Conservation (phyloP, 2,888 invertebrate genomes). For the Hypena proboscidalis region DNA sequence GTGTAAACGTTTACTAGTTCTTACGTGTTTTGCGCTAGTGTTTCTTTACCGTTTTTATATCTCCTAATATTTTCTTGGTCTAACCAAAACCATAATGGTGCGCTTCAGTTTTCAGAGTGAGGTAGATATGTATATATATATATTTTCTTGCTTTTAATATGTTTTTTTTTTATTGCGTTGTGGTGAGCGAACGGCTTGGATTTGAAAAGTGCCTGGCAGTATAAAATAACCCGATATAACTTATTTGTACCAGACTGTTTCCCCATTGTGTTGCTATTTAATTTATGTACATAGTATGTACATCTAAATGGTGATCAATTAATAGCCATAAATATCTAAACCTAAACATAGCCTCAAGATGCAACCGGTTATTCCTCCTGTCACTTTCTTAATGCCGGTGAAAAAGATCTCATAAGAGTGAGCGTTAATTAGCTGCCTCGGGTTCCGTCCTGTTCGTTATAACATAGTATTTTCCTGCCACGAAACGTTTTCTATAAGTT, state of each 20-base stretch:
- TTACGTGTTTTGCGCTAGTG: slow-evolving; percentile 40
- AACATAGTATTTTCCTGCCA: background rate
- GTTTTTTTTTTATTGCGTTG: slow-evolving; percentile 5
- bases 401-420: slow-evolving; percentile 14
- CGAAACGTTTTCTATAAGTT: background rate
- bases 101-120: slow-evolving; percentile 67
- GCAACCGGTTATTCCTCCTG: slow-evolving; percentile 29
- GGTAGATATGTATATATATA: slow-evolving; percentile 48
- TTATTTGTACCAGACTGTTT: slow-evolving; percentile 10
- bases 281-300: slow-evolving; percentile 9
- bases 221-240: slow-evolving; percentile 14
- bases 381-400: slow-evolving; percentile 30
- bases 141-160: slow-evolving; percentile 16
- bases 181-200: background rate
- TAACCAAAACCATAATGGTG: slow-evolving; percentile 50
- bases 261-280: slow-evolving; percentile 11
- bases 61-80: slow-evolving; percentile 1
- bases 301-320: slow-evolving; percentile 7
- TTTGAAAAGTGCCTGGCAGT: slow-evolving; percentile 1
- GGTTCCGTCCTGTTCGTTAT: slow-evolving; percentile 13
- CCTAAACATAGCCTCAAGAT: slow-evolving; percentile 10
- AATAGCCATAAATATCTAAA: slow-evolving; percentile 3
- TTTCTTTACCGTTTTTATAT: slow-evolving; percentile 13
- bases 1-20: slow-evolving; percentile 63
- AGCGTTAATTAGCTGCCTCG: slow-evolving; percentile 6